Evolutionary conservation across 2,113 vertebrate species (phyloP), one percentile per base, ranked within the genome.

Genomic region (Lichenostomus cassidix): DNA sequence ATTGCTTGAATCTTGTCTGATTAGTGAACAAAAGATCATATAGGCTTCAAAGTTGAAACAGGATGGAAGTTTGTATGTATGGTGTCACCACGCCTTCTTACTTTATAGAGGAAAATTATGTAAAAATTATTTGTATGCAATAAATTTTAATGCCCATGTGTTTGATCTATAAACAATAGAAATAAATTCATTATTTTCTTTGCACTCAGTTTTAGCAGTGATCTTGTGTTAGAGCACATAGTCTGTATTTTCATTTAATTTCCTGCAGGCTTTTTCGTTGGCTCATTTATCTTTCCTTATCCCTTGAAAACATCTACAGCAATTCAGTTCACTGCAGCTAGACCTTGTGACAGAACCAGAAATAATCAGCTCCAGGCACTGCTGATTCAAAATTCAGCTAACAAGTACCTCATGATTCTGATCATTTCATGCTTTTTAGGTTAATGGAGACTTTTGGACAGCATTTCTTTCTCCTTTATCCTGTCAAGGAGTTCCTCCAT

Each of bases 161-260:
- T 80, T 96, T 95, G 52, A 80, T 86, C 58, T 88, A 39, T 39
- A 39, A 39, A 39, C 39, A 39, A 39, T 39, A 39, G 39, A 39
- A 75, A 81, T 10, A 19, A 63, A 82, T 65, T 39, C 42, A 82
- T 79, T 81, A 90, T 89, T 82, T 94, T 62, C 58, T 94, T 85
- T 95, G 81, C 49, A 81, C 52, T 59, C 65, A 65, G 37, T 65
- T 88, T 80, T 50, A 91, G 60, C 12, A 27, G 35, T 76, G 76
- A 71, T 64, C 68, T 73, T 95, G 82, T 92, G 83, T 92, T 93
- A 92, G 75, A 93, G 86, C 64, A 65, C 46, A 76, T 84, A 91
- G 74, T 87, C 92, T 89, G 75, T 97, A 88, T 92, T 97, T 97
- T 97, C 79, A 87, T 97, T 98, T 97, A 75, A 97, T 97, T 97